Conservation (phyloP, 2,113 vertebrate genomes). For the Tenebrosternarchus preto region DNA sequence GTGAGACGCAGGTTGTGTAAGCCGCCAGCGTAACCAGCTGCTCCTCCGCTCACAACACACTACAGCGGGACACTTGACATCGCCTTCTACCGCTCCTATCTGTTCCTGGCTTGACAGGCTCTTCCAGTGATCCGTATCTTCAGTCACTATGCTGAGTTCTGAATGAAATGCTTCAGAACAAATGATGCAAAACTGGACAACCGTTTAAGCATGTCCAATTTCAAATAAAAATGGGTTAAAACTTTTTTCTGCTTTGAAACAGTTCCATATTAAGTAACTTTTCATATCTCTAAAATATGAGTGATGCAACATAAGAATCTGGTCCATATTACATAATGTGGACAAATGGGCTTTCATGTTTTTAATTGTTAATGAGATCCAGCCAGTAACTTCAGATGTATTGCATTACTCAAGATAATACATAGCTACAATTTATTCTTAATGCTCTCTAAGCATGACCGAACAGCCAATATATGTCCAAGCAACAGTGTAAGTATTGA, state of each 20-base stretch:
- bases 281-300: not conserved
- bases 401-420: not conserved
- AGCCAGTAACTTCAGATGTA: not conserved
- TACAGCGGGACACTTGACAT: no score
- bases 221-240: not conserved
- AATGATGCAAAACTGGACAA: not conserved
- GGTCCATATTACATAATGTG: conserved; percentile 7
- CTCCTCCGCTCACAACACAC: not conserved
- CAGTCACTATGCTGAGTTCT: not conserved
- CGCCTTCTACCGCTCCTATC: not conserved
- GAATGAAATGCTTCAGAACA: no score
- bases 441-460: not conserved
- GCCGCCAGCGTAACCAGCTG: not conserved
- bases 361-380: not conserved
- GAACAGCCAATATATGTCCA: not conserved
- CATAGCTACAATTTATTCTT: not conserved
- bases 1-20: conserved; percentile 12
- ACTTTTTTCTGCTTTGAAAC: not conserved
- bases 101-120: not conserved
- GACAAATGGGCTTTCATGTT: not conserved
- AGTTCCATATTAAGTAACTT: not conserved
- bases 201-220: not conserved
- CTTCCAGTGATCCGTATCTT: not conserved
- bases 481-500: not conserved
- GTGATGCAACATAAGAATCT: conserved; percentile 22